Conservation (phyloP, 1,140 invertebrate genomes). For the Aphelenchoides fujianensis region DNA sequence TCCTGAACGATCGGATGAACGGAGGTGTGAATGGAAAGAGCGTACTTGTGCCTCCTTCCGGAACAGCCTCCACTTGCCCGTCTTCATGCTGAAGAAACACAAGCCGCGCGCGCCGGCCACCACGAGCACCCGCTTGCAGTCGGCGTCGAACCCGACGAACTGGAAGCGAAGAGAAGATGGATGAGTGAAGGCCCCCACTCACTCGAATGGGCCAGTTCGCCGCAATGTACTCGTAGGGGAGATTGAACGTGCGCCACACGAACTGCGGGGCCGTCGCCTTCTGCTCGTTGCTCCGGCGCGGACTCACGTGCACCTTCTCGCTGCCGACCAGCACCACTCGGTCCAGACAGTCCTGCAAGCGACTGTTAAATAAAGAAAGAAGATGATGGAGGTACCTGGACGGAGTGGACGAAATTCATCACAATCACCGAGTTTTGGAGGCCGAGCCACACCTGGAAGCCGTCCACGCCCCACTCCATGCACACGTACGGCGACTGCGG, state of each 20-base stretch:
- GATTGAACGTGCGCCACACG: constrained; percentile 60
- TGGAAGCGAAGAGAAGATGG: constrained; percentile 62
- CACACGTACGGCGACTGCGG: constrained; percentile 32
- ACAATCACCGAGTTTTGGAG: constrained; percentile 5
- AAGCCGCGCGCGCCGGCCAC: constrained; percentile 89
- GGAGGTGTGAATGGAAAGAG: too few species aligned
- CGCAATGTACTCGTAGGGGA: constrained; percentile 86
- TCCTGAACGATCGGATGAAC: too few species aligned
- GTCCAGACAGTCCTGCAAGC: constrained; percentile 50
- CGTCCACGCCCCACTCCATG: constrained; percentile 92
- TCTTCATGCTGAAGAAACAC: constrained; percentile 84
- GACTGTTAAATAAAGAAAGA: constrained; percentile 6
- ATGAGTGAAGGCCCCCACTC: too few species aligned
- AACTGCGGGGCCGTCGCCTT: constrained; percentile 50
- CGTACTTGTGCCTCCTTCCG: constrained; percentile 86
- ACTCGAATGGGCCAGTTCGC: constrained; percentile 95
- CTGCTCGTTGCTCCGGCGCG: constrained; percentile 40
- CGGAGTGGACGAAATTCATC: constrained; percentile 45
- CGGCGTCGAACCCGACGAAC: constrained; percentile 81
- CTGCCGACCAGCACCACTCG: constrained; percentile 48
- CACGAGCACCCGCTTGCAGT: constrained; percentile 75
- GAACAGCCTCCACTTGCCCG: constrained; percentile 91
- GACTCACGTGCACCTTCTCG: constrained; percentile 49
- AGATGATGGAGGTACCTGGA: constrained; percentile 20
- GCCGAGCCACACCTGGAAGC: constrained; percentile 92